Base-by-base conservation (phyloP, 1,140 invertebrate species). In the Euborellia annulipes region DNA sequence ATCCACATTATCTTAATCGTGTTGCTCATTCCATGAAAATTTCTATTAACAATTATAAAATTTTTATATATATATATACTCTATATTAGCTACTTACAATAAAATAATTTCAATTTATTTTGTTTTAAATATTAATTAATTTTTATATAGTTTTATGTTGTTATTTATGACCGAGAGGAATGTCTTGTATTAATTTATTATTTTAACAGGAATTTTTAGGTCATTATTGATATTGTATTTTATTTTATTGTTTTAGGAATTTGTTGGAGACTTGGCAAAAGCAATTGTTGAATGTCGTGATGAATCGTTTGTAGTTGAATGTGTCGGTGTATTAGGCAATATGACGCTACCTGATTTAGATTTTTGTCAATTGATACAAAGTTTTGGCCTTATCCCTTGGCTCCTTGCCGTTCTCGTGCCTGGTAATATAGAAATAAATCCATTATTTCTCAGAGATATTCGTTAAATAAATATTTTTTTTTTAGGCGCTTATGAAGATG, bases 251-350 rank as follows among this genome's bases (percentile, higher is more conserved):
- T 62, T 66, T 36, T 57, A 88, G 83, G 88, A 91, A 60, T 93
- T 90, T 63, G 85, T 93, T 22, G 84, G 85, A 23, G 85, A 95
- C 62, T 76, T 95, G 49, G 85, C 87, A 1, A 80, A 82, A 55
- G 83, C 86, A 0, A 68, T 93, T 13, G 79, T 79, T 14, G 74
- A 78, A 52, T 79, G 76, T 37, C 76, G 82, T 39, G 72, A 79
- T 48, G 81, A 89, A 61, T 83, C 90, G 20, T 91, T 93, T 58
- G 72, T 85, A 3, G 65, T 91, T 1, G 89, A 94, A 66, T 87
- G 86, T 55, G 63, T 95, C 18, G 92, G 91, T 14, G 85, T 92
- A 11, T 67, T 96, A 50, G 87, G 83, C 16, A 96, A 96, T 66
- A 73, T 98, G 41, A 77, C 82, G 30, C 69, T 90, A 36, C 75